Evolutionary conservation across 2,797 vertebrate genomes (phyloP), one percentile per base, ranked within the genome.

Genomic region (Phataginus tetradactyla): DNA sequence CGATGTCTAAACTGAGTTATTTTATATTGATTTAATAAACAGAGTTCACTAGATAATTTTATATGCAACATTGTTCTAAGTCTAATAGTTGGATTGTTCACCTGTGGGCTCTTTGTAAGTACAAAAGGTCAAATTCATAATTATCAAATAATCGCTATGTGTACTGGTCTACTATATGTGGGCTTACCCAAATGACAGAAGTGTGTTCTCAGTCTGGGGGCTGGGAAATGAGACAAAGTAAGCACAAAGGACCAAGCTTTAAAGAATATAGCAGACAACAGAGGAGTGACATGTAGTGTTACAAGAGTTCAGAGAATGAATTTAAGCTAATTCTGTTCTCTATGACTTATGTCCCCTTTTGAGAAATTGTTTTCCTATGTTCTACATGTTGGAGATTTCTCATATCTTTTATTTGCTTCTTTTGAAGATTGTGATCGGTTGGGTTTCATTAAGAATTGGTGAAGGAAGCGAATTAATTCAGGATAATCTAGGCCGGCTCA

Each of bases 21-120:
- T 68, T 79, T 79, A 53, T 53, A 79, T 81, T 51, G 57, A 66
- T 75, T 90, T 86, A 80, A 84, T n/a, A 72, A 94, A 74, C 32
- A 86, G 78, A 57, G 12, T 21, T 21, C 59, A 32, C 34, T 77
- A 20, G 21, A n/a, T 42, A 69, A 57, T 53, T 96, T 71, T 59
- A 55, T n/a, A 51, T 71, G 55, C 2, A 34, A n/a, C 21, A 13
- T 74, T 84, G 5, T 81, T 80, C 2, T 55, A 29, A 80, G 64
- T 42, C 69, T 45, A 72, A 4, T 11, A 12, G 45, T 57, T n/a
- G 21, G 80, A 27, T n/a, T 84, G 20, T 75, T 87, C 90, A 72
- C 61, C 17, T 9, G 1, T 49, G 51, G 20, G 53, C 6, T 88
- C 18, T 15, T 1, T 55, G 4, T 61, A 72, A 71, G 14, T 21